A percentile compares a stretch with the other conserved stretches of the same genome.
Evolutionary conservation across 2,888 invertebrate genomes (phyloP).

Genomic region (Anorthoa munda): DNA sequence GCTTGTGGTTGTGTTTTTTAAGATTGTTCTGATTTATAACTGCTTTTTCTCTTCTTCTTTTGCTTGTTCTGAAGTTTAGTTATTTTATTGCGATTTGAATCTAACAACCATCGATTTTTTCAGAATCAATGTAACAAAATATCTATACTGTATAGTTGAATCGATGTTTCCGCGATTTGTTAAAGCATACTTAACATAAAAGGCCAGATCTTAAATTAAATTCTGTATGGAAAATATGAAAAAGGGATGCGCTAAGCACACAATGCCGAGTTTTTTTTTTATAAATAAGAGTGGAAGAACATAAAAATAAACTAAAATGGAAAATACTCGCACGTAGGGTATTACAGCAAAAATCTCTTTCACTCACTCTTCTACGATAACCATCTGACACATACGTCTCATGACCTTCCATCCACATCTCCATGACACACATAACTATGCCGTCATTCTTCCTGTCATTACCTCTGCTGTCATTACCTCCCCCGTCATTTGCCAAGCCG

Average conservation of each 20-base stretch:
- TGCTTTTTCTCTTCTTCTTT: background rate
- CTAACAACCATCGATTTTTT: background rate
- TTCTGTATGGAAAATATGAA: too few species aligned
- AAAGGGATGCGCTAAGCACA: too few species aligned
- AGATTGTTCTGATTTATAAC: background rate
- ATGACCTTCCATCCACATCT: conserved; percentile 27
- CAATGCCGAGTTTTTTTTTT: too few species aligned
- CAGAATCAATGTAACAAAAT: background rate
- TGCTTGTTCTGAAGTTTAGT: background rate
- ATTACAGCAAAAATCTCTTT: background rate
- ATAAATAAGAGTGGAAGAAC: too few species aligned
- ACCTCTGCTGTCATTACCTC: conserved; percentile 43
- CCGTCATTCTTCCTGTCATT: conserved; percentile 22
- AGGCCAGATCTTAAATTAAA: too few species aligned
- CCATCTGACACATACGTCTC: conserved; percentile 4
- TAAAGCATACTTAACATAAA: background rate
- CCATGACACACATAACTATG: conserved; percentile 42
- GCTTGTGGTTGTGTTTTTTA: conserved; percentile 5
- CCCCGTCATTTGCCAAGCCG: conserved; percentile 46
- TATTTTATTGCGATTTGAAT: background rate
- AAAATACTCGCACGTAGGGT: too few species aligned
- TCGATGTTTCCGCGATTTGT: background rate
- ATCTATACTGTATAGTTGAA: background rate
- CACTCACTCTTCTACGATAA: background rate
- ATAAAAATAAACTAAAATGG: background rate